Conservation (phyloP, 2,888 invertebrate genomes). For the Tipula vernalis region DNA sequence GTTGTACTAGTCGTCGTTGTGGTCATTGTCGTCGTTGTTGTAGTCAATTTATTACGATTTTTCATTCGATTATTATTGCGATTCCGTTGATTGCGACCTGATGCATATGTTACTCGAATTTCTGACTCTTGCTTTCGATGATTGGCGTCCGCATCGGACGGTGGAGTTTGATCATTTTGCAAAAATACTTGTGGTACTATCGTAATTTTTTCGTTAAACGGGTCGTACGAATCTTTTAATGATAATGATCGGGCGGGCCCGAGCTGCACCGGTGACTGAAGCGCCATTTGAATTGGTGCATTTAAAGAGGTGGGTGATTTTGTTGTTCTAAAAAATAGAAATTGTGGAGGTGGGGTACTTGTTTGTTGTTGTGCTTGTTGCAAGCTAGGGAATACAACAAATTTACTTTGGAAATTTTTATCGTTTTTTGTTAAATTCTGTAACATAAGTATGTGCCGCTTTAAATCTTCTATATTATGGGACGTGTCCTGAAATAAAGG, state of each 20-base stretch:
- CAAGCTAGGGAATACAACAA: conserved; percentile 34
- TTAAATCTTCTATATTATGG: conserved; percentile 34
- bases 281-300: conserved; percentile 19
- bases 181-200: conserved; percentile 32
- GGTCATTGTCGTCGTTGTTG: conserved; percentile 5
- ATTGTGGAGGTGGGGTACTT: conserved; percentile 13
- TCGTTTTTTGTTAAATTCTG: conserved; percentile 35
- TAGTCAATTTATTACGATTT: conserved; percentile 16
- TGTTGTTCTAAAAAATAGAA: conserved; percentile 10
- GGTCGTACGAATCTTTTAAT: conserved; percentile 19
- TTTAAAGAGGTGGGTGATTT: conserved; percentile 1
- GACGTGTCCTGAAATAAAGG: conserved; percentile 24
- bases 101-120: conserved; percentile 14
- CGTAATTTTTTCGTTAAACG: conserved; percentile 24
- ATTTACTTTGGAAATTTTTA: conserved; percentile 34
- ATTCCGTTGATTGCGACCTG: conserved; percentile 13
- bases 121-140: conserved; percentile 14
- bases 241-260: not conserved
- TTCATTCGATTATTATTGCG: conserved; percentile 5
- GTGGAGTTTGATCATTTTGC: conserved; percentile 28
- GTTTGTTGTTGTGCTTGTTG: conserved; percentile 19
- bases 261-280: not conserved
- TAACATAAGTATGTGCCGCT: conserved; percentile 33
- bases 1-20: conserved; percentile 17
- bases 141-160: conserved; percentile 18